Conservation (phyloP, 2,888 invertebrate species). For the Conistra vaccinii region DNA sequence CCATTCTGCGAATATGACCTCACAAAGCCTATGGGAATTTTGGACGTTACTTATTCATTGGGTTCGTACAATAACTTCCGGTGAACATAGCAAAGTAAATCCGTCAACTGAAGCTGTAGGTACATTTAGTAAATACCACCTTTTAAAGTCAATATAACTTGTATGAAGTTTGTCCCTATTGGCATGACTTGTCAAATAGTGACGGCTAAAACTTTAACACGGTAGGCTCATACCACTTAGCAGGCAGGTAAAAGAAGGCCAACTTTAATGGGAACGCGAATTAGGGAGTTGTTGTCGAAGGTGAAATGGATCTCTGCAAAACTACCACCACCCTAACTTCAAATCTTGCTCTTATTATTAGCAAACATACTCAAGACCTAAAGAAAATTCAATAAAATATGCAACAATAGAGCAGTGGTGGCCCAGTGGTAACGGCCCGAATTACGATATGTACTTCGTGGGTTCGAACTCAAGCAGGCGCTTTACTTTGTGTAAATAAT, state of each 20-base stretch:
- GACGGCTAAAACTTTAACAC: slow-evolving; percentile 23
- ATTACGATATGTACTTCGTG: no score
- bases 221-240: background rate
- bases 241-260: slow-evolving; percentile 4
- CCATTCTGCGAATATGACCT: background rate
- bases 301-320: background rate
- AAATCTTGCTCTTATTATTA: no score
- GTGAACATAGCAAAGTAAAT: slow-evolving; percentile 17
- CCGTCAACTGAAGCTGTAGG: slow-evolving; percentile 15
- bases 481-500: no score
- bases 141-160: slow-evolving; percentile 57
- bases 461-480: no score
- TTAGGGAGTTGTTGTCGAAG: background rate
- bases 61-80: slow-evolving; percentile 20
- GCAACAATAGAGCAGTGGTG: no score
- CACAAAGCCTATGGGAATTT: slow-evolving; percentile 10
- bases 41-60: slow-evolving; percentile 22
- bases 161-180: slow-evolving; percentile 31
- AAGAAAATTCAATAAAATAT: no score
- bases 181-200: slow-evolving; percentile 40
- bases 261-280: background rate
- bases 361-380: no score
- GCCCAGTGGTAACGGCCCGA: no score
- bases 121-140: slow-evolving; percentile 52
- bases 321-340: background rate